Conservation (phyloP, 2,797 vertebrate genomes). For the Spinus olivaceus region DNA sequence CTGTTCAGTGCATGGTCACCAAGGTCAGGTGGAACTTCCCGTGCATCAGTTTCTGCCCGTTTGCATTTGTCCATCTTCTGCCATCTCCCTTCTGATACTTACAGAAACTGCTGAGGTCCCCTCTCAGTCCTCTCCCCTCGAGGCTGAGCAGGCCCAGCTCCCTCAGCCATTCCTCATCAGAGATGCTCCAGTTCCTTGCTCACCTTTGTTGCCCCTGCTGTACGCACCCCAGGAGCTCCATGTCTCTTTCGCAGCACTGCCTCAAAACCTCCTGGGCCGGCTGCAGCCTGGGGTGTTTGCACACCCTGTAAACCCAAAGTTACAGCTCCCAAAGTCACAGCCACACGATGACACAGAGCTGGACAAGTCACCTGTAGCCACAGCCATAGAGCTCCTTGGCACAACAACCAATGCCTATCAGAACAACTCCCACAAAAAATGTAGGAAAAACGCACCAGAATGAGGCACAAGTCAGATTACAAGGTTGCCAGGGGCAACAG, state of each 20-base stretch:
- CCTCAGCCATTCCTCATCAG: background rate
- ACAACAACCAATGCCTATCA: background rate
- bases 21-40: background rate
- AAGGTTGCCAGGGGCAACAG: accelerated
- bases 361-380: background rate
- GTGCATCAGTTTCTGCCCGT: accelerated
- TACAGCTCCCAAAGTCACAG: background rate
- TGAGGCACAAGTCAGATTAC: accelerated
- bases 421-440: background rate
- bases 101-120: background rate
- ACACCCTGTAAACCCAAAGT: no score
- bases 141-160: background rate
- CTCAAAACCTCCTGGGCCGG: background rate
- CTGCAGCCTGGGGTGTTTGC: no score
- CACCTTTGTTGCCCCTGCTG: accelerated
- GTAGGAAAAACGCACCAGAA: accelerated
- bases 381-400: accelerated
- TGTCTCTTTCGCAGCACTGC: background rate
- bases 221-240: background rate
- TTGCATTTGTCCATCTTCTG: background rate
- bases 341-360: accelerated
- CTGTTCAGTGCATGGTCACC: background rate
- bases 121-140: background rate
- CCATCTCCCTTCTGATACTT: background rate
- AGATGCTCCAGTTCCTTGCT: background rate